Base-by-base conservation (phyloP, 1,140 invertebrate species). In the Trypoxylus dichotomus region DNA sequence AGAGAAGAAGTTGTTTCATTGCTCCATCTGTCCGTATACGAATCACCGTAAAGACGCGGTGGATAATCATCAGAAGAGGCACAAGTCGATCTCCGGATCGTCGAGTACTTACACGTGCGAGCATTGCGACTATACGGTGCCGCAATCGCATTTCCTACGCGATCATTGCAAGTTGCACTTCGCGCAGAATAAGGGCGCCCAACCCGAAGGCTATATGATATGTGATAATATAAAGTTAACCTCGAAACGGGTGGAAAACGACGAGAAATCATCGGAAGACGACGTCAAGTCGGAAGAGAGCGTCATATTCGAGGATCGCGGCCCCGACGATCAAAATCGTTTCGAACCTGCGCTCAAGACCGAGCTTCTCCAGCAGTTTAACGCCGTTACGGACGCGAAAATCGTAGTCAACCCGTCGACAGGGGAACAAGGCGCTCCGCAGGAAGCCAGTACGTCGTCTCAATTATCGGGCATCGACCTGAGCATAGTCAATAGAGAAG, bases 131-230 rank as follows among this genome's bases (percentile, higher is more conserved):
- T 94, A 94, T 85, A 92, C 92, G 24, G 93, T 93, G 2, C 90
- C 92, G 0, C 94, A 95, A 83, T 90, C 90, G 11, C 92, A 95
- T 83, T 93, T 94, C 77, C 84, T 95, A 7, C 87, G 91, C n/a
- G 94, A 96, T 77, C 94, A 96, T 85, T 89, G 92, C 27, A 94
- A 93, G 85, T 87, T 94, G 27, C 95, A 96, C 85, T 95, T 96
- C 83, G 88, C 88, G 76, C 79, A 87, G 78, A 87, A 87, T 41
- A 90, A 91, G 82, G 85, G 88, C 74, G 85, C 90, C 15, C 89
- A 87, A 76, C 89, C 92, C 3, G 92, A 92, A 19, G 89, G 88
- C 3, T 92, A 89, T 83, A 86, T 91, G 79, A 88, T 89, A 54
- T 88, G 89, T 79, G 89, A 90, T 77, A 82, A 87, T 32, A 79